These are phyloP conservation scores for Mesoligia furuncula DNA, from an alignment of 2,888 invertebrate species.

Conservation along the genomic window DNA sequence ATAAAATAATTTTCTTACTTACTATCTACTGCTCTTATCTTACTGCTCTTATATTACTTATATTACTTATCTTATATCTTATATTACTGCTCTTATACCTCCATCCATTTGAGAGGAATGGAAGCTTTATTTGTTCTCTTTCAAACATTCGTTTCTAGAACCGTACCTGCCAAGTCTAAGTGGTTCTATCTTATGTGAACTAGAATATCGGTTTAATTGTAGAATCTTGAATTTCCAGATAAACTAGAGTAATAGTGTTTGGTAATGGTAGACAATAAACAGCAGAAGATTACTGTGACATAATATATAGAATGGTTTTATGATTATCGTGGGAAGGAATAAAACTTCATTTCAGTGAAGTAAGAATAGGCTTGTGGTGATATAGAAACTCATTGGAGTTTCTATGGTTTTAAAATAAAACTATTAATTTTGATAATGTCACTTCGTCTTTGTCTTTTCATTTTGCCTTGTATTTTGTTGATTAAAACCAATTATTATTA, in stretches of 20 bases:
- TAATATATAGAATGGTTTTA: neutral
- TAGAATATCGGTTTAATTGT: conserved; percentile 10
- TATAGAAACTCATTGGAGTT: too few relatives aligned
- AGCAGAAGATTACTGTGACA: neutral
- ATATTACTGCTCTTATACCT: too few relatives aligned
- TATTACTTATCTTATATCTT: too few relatives aligned
- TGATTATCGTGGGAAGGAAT: neutral
- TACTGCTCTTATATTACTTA: too few relatives aligned
- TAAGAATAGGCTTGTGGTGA: too few relatives aligned
- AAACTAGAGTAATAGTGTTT: conserved; percentile 3
- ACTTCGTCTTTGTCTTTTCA: too few relatives aligned
- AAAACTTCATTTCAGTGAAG: neutral
- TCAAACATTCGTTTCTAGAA: conserved; percentile 20
- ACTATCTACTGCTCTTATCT: conserved; percentile 48
- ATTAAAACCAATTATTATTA: too few relatives aligned
- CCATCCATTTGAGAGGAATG: conserved; percentile 43
- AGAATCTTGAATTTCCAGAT: conserved; percentile 16
- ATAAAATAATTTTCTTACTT: conserved; percentile 50
- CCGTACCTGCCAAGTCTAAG: conserved; percentile 30
- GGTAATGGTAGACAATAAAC: neutral
- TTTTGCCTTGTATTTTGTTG: too few relatives aligned
- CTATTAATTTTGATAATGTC: too few relatives aligned
- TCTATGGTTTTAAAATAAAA: too few relatives aligned
- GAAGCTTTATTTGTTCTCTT: conserved; percentile 35
- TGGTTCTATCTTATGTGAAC: conserved; percentile 28